phyloP scores from a whole-genome alignment of 2,113 vertebrate genomes.

The Sprattus sprattus region DNA sequence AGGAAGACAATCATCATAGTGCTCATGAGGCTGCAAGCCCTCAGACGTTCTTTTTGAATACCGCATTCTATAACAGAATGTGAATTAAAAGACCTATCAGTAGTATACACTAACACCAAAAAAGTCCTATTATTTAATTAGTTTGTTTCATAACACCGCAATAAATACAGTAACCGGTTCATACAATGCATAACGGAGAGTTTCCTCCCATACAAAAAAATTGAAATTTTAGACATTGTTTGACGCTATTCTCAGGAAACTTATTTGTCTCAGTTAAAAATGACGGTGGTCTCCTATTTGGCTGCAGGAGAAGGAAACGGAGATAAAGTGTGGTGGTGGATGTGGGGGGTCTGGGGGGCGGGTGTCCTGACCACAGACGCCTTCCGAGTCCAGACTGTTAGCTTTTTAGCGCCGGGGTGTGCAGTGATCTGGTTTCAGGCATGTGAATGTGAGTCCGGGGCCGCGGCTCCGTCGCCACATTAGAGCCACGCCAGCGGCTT shows the following conservation, averaged over 20 bases:
- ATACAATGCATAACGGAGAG: not conserved
- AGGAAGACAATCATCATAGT: no score
- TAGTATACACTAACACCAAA: not conserved
- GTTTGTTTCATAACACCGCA: not conserved
- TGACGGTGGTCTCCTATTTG: constrained; percentile 59
- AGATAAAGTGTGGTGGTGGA: constrained; percentile 67
- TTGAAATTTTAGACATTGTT: not conserved
- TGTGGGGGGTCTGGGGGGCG: constrained; percentile 50
- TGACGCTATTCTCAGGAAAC: constrained; percentile 53
- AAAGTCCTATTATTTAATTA: not conserved
- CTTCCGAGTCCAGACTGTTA: constrained; percentile 71
- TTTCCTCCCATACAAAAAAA: not conserved
- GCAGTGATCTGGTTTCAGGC: constrained; percentile 80
- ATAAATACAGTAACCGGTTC: not conserved
- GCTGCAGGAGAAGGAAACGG: constrained; percentile 61
- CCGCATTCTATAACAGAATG: no score
- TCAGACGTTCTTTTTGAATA: no score
- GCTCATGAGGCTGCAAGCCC: no score
- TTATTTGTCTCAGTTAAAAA: constrained; percentile 62
- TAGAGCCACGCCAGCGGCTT: constrained; percentile 75
- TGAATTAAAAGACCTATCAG: not conserved
- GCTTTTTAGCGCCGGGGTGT: constrained; percentile 71
- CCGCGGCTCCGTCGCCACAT: constrained; percentile 67
- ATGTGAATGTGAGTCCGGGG: constrained; percentile 68
- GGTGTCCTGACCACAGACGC: constrained; percentile 75